Base-by-base conservation (phyloP, 2,888 invertebrate genomes). In the Nemotelus pantherinus region DNA sequence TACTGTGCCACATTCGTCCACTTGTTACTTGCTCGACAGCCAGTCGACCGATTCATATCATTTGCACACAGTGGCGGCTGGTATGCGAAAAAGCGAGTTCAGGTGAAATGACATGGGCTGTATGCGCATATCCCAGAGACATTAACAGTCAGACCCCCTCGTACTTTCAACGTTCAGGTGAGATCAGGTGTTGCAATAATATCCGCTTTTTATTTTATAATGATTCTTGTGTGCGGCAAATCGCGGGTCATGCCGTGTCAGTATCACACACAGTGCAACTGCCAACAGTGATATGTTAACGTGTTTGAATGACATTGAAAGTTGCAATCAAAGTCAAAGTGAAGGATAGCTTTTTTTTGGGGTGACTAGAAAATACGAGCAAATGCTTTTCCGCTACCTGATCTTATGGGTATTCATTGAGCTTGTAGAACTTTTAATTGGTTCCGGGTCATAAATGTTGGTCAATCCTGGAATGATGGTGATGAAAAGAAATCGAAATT, bases 381-480 rank as follows among this genome's bases (percentile, higher is more conserved):
- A 6, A 67, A 68, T 48, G 25, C 25, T 50, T 53, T 50, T 41
- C 3, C 43, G 63, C 53, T 53, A 53, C 53, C 53, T 6, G 41
- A 63, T 4, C 63, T 43, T 4, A 25, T 58, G 7, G 43, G 3
- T 41, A 43, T 43, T 63, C 43, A 63, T 4, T 63, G 4, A 50
- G 57, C 25, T 50, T 50, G 63, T 41, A 74, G 74, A 74, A 74
- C 60, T 48, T 48, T 60, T 6, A 45, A 74, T 74, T 74, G 63
- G 74, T 74, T 63, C 63, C 74, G 63, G 74, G 63, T 63, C 74
- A 74, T 60, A 74, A 60, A 74, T 48, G 60, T 41, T 60, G 47
- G 43, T 47, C 74, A 58, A 25, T 55, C 41, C 10, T 58, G 74
- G 74, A 70, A 70, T 7, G 44, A 53, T 74, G 48, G 45, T 47